Conservation (phyloP, 64 coral and sea anemone species). For the Pocillopora damicornis region DNA sequence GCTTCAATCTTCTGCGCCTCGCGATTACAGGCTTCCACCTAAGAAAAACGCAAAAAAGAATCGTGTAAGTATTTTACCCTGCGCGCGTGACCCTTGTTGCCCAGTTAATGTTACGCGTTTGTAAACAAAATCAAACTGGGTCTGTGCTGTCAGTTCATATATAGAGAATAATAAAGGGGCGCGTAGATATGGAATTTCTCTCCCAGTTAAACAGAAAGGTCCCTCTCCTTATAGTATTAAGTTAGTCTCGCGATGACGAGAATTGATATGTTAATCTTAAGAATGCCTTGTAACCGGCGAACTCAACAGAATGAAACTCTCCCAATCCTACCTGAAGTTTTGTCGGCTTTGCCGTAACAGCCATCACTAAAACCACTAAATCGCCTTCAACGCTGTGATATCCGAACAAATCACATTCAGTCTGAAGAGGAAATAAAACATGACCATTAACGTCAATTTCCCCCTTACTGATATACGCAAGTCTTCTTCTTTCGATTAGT, state of each 20-base stretch:
- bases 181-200: too few species aligned
- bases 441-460: background rate
- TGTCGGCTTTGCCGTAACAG: conserved; percentile 74
- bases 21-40: conserved; percentile 87
- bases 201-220: background rate
- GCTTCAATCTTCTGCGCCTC: conserved; percentile 96
- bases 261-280: too few species aligned
- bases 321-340: conserved; percentile 65
- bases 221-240: too few species aligned
- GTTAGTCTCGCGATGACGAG: too few species aligned
- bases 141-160: too few species aligned
- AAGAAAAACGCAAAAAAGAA: conserved; percentile 2
- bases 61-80: background rate
- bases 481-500: background rate
- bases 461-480: background rate
- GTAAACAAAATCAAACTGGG: too few species aligned
- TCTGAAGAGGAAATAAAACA: conserved; percentile 27
- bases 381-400: conserved; percentile 80
- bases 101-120: background rate
- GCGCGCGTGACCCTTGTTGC: background rate
- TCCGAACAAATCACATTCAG: conserved; percentile 94
- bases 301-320: too few species aligned
- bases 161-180: too few species aligned
- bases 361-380: conserved; percentile 80
- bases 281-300: too few species aligned